These are phyloP conservation scores for Aplysia californica DNA, from an alignment of 1,140 invertebrate genomes.

Conservation along the genomic window DNA sequence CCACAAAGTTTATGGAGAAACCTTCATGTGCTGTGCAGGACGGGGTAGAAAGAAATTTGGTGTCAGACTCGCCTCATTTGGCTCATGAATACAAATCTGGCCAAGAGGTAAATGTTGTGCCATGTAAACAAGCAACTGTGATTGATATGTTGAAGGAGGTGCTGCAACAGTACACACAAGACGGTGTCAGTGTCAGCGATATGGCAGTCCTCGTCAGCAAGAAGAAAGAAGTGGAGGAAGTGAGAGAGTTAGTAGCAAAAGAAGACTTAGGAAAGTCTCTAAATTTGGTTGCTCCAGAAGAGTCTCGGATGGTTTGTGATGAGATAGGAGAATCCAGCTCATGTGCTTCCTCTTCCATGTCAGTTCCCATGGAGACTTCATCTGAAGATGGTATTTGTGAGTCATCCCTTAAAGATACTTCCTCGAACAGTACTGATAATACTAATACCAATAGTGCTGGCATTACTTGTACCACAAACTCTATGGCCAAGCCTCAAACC, in stretches of 20 bases:
- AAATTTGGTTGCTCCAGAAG: not conserved
- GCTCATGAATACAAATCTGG: conserved; percentile 50
- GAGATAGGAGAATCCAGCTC: not conserved
- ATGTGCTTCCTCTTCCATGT: not conserved
- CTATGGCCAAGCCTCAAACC: not conserved
- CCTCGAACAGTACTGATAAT: not conserved
- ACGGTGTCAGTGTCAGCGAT: conserved; percentile 43
- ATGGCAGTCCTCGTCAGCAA: conserved; percentile 53
- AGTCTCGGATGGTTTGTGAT: not conserved
- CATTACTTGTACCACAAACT: not conserved
- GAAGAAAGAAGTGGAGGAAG: conserved; percentile 34
- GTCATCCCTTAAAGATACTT: too few relatives aligned
- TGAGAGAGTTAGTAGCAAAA: conserved; percentile 13
- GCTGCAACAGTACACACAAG: conserved; percentile 34
- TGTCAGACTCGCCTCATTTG: conserved; percentile 35
- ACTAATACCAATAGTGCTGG: not conserved
- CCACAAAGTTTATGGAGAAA: conserved; percentile 48
- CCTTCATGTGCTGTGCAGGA: conserved; percentile 3
- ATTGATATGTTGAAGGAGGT: conserved; percentile 39
- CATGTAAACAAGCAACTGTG: conserved; percentile 42
- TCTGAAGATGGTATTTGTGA: too few relatives aligned
- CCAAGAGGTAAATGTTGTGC: conserved; percentile 47
- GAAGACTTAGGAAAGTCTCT: not conserved
- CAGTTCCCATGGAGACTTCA: too few relatives aligned
- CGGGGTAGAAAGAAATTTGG: conserved; percentile 27